phyloP scores from a whole-genome alignment of 2,797 vertebrate species.

The Gadopsis bispinosus region DNA sequence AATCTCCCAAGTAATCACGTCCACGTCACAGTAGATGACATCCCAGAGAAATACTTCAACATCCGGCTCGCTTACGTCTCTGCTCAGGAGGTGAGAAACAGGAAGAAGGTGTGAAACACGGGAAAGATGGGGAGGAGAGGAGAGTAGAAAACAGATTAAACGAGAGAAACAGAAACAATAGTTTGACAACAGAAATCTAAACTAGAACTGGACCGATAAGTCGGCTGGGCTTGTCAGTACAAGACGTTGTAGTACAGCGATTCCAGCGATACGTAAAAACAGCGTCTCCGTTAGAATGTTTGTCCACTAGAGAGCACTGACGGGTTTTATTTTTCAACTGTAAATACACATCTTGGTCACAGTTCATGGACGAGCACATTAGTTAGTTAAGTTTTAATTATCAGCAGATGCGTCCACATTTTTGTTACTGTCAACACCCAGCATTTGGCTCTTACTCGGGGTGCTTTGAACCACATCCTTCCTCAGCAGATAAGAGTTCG shows the following conservation, averaged over 20 bases:
- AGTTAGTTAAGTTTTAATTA: too few species aligned
- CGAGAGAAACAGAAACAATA: background rate
- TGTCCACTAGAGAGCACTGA: too few species aligned
- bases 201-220: too few species aligned
- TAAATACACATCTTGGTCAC: too few species aligned
- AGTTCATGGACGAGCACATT: too few species aligned
- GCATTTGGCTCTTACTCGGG: background rate
- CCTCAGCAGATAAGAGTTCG: background rate
- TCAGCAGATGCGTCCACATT: background rate
- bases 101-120: background rate
- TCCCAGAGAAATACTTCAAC: constrained; percentile 6
- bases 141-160: background rate
- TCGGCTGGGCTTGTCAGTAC: too few species aligned
- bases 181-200: too few species aligned
- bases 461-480: background rate
- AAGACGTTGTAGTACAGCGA: too few species aligned
- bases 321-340: too few species aligned
- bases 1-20: constrained; percentile 37
- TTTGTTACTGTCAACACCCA: background rate
- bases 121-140: background rate
- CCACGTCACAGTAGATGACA: background rate
- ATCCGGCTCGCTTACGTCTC: constrained; percentile 7
- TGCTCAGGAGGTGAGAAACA: background rate
- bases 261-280: too few species aligned
- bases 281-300: too few species aligned